These are phyloP conservation scores for Liodrosophila aerea DNA, from an alignment of 2,888 invertebrate genomes.

Conservation along the genomic window DNA sequence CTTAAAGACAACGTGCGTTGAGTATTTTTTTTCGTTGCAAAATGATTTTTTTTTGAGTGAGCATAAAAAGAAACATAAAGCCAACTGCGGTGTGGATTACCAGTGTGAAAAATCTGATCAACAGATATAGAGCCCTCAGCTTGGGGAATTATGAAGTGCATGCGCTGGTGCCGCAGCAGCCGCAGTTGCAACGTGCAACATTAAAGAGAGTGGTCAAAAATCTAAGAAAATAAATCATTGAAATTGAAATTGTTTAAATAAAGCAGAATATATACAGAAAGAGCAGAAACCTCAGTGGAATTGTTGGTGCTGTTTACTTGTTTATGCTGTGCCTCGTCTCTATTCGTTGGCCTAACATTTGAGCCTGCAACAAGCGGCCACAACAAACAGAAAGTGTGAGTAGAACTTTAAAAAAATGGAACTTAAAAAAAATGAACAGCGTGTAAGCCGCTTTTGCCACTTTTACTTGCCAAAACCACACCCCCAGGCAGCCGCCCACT, in stretches of 20 bases:
- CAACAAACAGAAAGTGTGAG: constrained; percentile 41
- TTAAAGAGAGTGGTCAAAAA: constrained; percentile 29
- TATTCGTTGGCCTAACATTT: constrained; percentile 44
- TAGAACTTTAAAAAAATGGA: constrained; percentile 9
- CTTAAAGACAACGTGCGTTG: constrained; percentile 35
- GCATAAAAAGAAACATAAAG: constrained; percentile 9
- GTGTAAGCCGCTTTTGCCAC: constrained; percentile 39
- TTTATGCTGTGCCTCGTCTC: constrained; percentile 12
- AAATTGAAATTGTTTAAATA: constrained; percentile 1
- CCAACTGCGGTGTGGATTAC: constrained; percentile 59
- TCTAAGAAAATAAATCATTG: constrained; percentile 10
- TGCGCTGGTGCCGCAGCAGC: constrained; percentile 48
- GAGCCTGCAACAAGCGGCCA: constrained; percentile 46
- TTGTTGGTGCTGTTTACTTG: constrained; percentile 35
- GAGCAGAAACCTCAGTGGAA: constrained; percentile 37
- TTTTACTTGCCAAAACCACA: neutral
- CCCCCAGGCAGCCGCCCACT: neutral
- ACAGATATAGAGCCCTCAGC: too few relatives aligned
- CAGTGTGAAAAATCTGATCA: constrained; percentile 52
- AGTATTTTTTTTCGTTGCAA: constrained; percentile 9
- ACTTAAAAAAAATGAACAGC: constrained; percentile 19
- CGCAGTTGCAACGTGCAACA: constrained; percentile 50
- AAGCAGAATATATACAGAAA: constrained; percentile 5
- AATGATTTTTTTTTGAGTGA: constrained; percentile 39
- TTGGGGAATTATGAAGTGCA: constrained; percentile 41